Evolutionary conservation across 2,888 invertebrate species (phyloP).

Genomic region (Asteroscopus sphinx): DNA sequence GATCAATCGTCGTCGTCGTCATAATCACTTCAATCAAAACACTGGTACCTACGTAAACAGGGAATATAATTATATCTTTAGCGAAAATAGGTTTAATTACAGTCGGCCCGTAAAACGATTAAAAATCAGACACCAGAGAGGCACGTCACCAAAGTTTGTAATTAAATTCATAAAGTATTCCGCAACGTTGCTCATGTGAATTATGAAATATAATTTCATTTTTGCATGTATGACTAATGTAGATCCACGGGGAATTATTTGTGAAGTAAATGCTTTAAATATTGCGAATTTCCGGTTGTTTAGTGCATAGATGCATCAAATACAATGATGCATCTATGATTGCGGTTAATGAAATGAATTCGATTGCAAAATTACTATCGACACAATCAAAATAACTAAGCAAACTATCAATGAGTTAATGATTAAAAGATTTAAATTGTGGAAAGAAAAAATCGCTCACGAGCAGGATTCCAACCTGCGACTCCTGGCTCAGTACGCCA

Average conservation of each 20-base stretch:
- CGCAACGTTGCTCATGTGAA: constrained; percentile 49
- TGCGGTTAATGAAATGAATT: neutral
- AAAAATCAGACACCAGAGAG: constrained; percentile 48
- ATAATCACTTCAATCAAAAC: too few relatives aligned
- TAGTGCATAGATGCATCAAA: constrained; percentile 19
- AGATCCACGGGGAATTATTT: constrained; percentile 41
- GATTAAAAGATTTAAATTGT: too few relatives aligned
- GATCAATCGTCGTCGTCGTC: too few relatives aligned
- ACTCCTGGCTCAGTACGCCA: too few relatives aligned
- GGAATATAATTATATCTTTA: too few relatives aligned
- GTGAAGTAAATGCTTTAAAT: constrained; percentile 27
- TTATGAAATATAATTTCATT: constrained; percentile 54
- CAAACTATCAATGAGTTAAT: neutral
- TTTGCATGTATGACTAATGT: constrained; percentile 49
- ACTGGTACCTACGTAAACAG: too few relatives aligned
- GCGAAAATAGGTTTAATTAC: constrained; percentile 24
- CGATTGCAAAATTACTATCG: neutral
- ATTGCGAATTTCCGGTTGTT: constrained; percentile 21
- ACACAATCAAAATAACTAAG: neutral
- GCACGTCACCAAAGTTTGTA: constrained; percentile 53
- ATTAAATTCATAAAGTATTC: constrained; percentile 58
- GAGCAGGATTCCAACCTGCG: too few relatives aligned
- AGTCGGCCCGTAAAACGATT: constrained; percentile 42
- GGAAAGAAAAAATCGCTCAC: too few relatives aligned
- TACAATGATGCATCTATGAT: constrained; percentile 7